Base-by-base conservation (phyloP, 2,113 vertebrate genomes). In the Eclectus roratus region DNA sequence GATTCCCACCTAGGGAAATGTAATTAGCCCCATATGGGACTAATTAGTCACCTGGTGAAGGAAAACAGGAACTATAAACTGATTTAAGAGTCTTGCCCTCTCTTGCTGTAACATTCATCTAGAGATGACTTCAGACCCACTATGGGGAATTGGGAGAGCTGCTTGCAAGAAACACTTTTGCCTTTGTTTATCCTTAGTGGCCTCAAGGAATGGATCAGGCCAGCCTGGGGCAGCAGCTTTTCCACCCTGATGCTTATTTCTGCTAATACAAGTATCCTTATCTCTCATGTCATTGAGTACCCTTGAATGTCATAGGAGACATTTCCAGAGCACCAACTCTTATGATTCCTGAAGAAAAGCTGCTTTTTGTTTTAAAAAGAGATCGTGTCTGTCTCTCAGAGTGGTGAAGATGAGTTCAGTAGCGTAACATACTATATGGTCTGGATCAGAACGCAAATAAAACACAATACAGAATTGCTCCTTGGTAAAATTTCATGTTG, bases 51-150 rank as follows among this genome's bases (percentile, higher is more conserved):
- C 64, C 82, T 50, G 72, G 44, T 82, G 69, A 94, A 94, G 76
- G 33, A 92, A 97, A 97, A 77, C 69, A 70, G 88, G 81, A 92
- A 65, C 74, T 63, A 88, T 97, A 93, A 96, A 94, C 11, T 39
- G 76, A 86, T 94, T 96, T 94, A 95, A 96, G 71, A 86, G 85
- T 74, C 23, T 35, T 85, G 39, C 56, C 53, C 7, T 78, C 74
- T 77, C 65, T 65, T 74, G 23, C 77, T 89, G 35, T 77, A 95
- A 85, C 61, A 21, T 91, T 89, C 44, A 55, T 86, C 20, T 72
- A 86, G 60, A 0, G 0, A 88, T 96, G 93, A 96, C 72, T 93
- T 94, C 92, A 96, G 92, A 83, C 47, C 2, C 39, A 18, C 49
- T 80, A 7, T 9, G 47, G 53, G 17, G 41, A 81, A 79, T 89